phyloP scores from a whole-genome alignment of 92 coral and sea anemone genomes.

The Phenganax stokvisi region DNA sequence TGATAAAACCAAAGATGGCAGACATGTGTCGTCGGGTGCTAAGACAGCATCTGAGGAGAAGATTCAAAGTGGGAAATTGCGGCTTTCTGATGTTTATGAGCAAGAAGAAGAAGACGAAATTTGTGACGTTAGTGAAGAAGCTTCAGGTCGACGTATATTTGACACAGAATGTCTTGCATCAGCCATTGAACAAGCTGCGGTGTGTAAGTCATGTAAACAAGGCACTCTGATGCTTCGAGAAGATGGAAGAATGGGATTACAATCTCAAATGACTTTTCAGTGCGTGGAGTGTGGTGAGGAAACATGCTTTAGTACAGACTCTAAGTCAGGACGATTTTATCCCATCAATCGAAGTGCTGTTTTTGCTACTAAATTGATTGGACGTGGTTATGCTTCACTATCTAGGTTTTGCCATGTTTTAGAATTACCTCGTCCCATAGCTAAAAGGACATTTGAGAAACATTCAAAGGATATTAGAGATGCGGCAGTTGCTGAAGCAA shows the following conservation, averaged over 20 bases:
- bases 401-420: slow-evolving; percentile 9
- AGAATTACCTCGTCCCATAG: slow-evolving; percentile 31
- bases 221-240: slow-evolving; percentile 18
- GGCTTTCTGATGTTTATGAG: background rate
- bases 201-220: slow-evolving; percentile 23
- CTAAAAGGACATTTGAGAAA: slow-evolving; percentile 28
- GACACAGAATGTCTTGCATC: slow-evolving; percentile 1
- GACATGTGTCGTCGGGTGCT: background rate
- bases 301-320: slow-evolving; percentile 31
- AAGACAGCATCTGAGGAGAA: slow-evolving; percentile 6
- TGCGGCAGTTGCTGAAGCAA: slow-evolving; percentile 31
- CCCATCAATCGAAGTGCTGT: slow-evolving; percentile 32
- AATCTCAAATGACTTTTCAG: slow-evolving; percentile 1
- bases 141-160: background rate
- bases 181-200: slow-evolving; percentile 31
- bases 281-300: slow-evolving; percentile 28
- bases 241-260: slow-evolving; percentile 37
- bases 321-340: slow-evolving; percentile 25
- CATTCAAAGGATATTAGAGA: slow-evolving; percentile 31
- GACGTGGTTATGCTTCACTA: slow-evolving; percentile 24
- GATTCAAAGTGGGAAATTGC: slow-evolving; percentile 8
- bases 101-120: background rate
- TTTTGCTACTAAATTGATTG: slow-evolving; percentile 33
- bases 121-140: background rate
- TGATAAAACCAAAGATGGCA: slow-evolving; percentile 6